Conservation (phyloP, 2,888 invertebrate species). For the Eupithecia pulchellata region DNA sequence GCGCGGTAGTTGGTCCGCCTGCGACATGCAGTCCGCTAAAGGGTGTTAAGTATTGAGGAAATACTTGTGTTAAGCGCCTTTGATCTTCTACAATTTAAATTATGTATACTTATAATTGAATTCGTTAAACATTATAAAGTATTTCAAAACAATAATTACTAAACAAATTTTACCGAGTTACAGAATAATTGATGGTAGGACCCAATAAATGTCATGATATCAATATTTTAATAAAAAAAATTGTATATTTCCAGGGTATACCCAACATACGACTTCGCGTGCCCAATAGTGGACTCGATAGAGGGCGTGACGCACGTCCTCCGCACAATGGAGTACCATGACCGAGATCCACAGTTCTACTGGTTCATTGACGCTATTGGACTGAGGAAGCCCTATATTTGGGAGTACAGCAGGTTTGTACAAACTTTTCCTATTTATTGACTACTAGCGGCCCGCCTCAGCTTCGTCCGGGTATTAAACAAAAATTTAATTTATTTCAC, state of each 20-base stretch:
- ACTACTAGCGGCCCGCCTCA: neutral
- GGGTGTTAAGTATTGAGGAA: too few relatives aligned
- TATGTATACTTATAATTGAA: too few relatives aligned
- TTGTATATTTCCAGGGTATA: constrained; percentile 90
- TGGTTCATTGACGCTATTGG: constrained; percentile 97
- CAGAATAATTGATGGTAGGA: too few relatives aligned
- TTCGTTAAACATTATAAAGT: too few relatives aligned
- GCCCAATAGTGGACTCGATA: constrained; percentile 98
- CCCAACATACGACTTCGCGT: constrained; percentile 99
- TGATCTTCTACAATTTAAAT: too few relatives aligned
- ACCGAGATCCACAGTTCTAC: constrained; percentile 98
- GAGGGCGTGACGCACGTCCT: constrained; percentile 99
- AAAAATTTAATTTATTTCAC: too few relatives aligned
- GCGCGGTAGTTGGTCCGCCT: too few relatives aligned
- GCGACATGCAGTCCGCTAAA: constrained; percentile 97
- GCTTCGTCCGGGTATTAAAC: neutral
- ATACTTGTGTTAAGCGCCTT: too few relatives aligned
- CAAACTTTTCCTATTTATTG: neutral
- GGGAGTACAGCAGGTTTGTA: constrained; percentile 92
- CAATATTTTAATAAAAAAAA: neutral
- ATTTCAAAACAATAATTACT: too few relatives aligned
- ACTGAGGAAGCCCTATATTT: constrained; percentile 96
- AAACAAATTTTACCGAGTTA: too few relatives aligned
- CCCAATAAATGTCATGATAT: too few relatives aligned
- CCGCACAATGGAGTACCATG: constrained; percentile 99